Conservation (phyloP, 2,888 invertebrate genomes). For the Helicoverpa assulta region DNA sequence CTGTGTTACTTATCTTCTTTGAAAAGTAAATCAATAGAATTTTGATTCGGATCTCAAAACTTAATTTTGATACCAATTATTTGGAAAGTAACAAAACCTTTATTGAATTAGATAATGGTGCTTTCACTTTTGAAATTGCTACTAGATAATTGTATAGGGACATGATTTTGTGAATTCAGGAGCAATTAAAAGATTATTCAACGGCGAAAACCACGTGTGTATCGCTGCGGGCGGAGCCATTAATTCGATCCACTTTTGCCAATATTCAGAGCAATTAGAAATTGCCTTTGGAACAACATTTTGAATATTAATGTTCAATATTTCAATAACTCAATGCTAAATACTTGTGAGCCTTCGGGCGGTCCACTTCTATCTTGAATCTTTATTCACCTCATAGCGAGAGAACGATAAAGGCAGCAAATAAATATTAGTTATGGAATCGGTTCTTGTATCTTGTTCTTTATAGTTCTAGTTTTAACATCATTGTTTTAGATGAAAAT, state of each 20-base stretch:
- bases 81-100: slow-evolving; percentile 28
- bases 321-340: slow-evolving; percentile 59
- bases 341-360: slow-evolving; percentile 53
- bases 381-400: slow-evolving; percentile 46
- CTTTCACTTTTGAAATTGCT: slow-evolving; percentile 56
- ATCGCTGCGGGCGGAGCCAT: slow-evolving; percentile 49
- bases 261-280: slow-evolving; percentile 58
- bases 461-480: slow-evolving; percentile 15
- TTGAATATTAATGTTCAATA: slow-evolving; percentile 59
- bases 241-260: slow-evolving; percentile 51
- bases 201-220: slow-evolving; percentile 39
- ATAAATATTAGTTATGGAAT: slow-evolving; percentile 33
- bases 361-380: slow-evolving; percentile 47
- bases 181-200: slow-evolving; percentile 44
- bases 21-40: slow-evolving; percentile 20
- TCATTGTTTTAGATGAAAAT: neutral
- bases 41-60: slow-evolving; percentile 9
- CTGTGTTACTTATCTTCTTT: slow-evolving; percentile 16
- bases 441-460: slow-evolving; percentile 1
- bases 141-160: slow-evolving; percentile 51
- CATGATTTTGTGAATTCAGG: slow-evolving; percentile 25
- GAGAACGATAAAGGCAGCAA: slow-evolving; percentile 27
- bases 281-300: slow-evolving; percentile 51
- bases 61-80: slow-evolving; percentile 6
- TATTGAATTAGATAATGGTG: slow-evolving; percentile 14